Evolutionary conservation across 2,888 invertebrate genomes (phyloP), one percentile per base, ranked within the genome.

Genomic region (Limnephilus auricula): DNA sequence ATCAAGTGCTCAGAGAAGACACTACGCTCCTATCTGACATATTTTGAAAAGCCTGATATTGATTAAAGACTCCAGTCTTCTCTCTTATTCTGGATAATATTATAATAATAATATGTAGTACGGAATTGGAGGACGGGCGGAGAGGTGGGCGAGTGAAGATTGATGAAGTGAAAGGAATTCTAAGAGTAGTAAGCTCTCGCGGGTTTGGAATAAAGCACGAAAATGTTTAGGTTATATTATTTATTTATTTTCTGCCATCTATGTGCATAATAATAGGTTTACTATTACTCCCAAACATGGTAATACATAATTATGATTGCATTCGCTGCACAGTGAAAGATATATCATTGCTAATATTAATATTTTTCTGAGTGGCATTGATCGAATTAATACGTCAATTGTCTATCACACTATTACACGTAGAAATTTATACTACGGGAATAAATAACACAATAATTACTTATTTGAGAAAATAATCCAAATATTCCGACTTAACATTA

Each of bases 211-310:
- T 85, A 85, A 85, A 85, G n/a, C 15, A 34, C 84, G 13, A 85
- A 40, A 12, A 10, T 34, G 10, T n/a, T 45, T 45, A n/a, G 37
- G 45, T 85, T 40, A 85, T 32, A 85, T 85, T 40, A 30, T 85
- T 85, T 84, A 84, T 40, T 84, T 40, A n/a, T 40, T 5, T 86
- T 50, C 86, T 50, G 86, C 65, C 86, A 86, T 25, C 86, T 86
- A 86, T 32, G 86, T 86, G 86, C 50, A 50, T 31, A 31, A 30
- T 86, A 37, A 31, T 83, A 65, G 25, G 30, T 45, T 45, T 85
- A 30, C 37, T 65, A 65, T 65, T 65, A 25, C 65, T 25, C 65
- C 25, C 65, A 84, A 37, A 84, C 84, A 40, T 37, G 37, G 34
- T n/a, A 84, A 37, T 84, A 37, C 34, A 37, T 65, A 84, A 18